phyloP scores from a whole-genome alignment of 1,140 invertebrate species.

The Acromyrmex charruanus region DNA sequence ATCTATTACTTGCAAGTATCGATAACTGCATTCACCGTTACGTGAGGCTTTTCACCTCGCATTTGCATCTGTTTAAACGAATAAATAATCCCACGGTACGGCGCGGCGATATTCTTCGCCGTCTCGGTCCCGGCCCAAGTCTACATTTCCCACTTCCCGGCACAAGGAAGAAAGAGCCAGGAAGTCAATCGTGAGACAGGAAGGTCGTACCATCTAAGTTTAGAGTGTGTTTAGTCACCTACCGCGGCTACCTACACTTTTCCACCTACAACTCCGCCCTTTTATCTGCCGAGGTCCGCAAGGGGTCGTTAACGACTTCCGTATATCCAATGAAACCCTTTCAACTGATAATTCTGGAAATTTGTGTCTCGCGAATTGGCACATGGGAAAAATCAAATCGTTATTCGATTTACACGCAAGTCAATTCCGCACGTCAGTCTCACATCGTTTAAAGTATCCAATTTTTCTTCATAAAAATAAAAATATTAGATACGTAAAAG shows the following conservation, averaged over 20 bases:
- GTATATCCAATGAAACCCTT: slow-evolving; percentile 42
- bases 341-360: slow-evolving; percentile 38
- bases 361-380: slow-evolving; percentile 17
- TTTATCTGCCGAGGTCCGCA: slow-evolving; percentile 54
- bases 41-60: slow-evolving; percentile 40
- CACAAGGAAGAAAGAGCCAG: slow-evolving; percentile 43
- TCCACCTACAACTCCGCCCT: slow-evolving; percentile 61
- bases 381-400: background rate
- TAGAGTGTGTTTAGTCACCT: slow-evolving; percentile 72
- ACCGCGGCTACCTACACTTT: slow-evolving; percentile 72
- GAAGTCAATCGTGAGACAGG: slow-evolving; percentile 63
- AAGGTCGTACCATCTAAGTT: slow-evolving; percentile 71
- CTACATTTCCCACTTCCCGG: slow-evolving; percentile 7
- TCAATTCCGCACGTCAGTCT: background rate
- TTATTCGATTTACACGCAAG: slow-evolving; percentile 7
- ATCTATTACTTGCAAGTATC: slow-evolving; percentile 8
- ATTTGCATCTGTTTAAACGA: slow-evolving; percentile 55
- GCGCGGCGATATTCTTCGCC: slow-evolving; percentile 21
- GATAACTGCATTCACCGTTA: slow-evolving; percentile 42
- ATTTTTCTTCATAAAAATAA: background rate
- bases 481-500: background rate
- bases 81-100: slow-evolving; percentile 53
- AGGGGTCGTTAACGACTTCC: slow-evolving; percentile 57
- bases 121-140: background rate
- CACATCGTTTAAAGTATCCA: background rate